Conservation (phyloP, 1,140 invertebrate species). For the Zaprionus gabonicus region DNA sequence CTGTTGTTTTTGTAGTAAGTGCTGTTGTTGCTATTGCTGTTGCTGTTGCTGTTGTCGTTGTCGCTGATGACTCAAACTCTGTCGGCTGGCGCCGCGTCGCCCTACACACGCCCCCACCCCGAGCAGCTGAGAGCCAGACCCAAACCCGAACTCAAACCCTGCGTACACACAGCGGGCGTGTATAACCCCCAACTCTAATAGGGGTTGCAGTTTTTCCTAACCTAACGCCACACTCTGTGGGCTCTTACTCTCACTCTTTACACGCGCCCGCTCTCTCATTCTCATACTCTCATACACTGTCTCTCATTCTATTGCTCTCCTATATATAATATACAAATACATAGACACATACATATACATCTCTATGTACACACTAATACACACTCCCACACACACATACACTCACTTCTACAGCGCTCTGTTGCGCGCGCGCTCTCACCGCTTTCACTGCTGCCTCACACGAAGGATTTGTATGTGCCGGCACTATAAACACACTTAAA, state of each 20-base stretch:
- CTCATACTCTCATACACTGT: conserved; percentile 25
- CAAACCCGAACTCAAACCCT: neutral
- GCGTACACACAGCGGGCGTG: conserved; percentile 43
- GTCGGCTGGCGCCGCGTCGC: conserved; percentile 63
- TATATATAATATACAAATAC: conserved; percentile 8
- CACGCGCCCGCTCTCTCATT: conserved; percentile 26
- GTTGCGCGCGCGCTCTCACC: conserved; percentile 72
- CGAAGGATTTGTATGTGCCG: conserved; percentile 50
- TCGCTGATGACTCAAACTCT: conserved; percentile 78
- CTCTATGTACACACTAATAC: neutral
- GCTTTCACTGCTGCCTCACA: conserved; percentile 67
- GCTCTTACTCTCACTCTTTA: conserved; percentile 31
- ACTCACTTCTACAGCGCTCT: conserved; percentile 9
- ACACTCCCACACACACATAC: neutral
- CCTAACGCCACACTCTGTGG: conserved; percentile 34
- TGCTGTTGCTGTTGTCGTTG: conserved; percentile 26
- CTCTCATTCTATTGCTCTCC: conserved; percentile 4
- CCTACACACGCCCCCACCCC: conserved; percentile 37
- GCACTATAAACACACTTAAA: conserved; percentile 69
- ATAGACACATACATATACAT: neutral
- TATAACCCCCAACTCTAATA: conserved; percentile 75
- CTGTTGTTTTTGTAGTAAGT: conserved; percentile 30
- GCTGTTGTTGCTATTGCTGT: conserved; percentile 12
- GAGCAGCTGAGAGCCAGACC: neutral
- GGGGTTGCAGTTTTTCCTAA: conserved; percentile 74